Evolutionary conservation across 1,140 invertebrate species (phyloP), one percentile per base, ranked within the genome.

Genomic region (Ceratina calcarata): DNA sequence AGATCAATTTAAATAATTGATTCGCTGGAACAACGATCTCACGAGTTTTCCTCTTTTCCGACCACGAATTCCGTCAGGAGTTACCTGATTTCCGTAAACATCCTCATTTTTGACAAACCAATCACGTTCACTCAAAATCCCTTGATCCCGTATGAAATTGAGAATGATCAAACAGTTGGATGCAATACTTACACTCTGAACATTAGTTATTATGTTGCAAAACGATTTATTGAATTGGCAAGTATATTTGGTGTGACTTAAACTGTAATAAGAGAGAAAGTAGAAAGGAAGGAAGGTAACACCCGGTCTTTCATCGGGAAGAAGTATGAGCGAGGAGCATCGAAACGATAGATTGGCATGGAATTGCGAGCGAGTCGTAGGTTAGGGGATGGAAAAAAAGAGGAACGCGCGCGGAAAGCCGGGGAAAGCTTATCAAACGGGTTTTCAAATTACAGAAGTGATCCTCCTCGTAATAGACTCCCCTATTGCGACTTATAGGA

Each of bases 371-470:
- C 55, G 74, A 70, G 66, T 65, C n/a, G 75, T 53, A 65, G 60
- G 49, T 57, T 24, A 64, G 24, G 55, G 51, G 53, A 57, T 49
- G 71, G 77, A 27, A 55, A 45, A 65, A 45, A 55, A 55, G 51
- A 61, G 45, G 67, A 78, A 57, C 27, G 60, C 16, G 53, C 24
- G 49, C 10, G 0, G 69, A 20, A 49, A 62, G 55, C 16, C 53
- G 3, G 53, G 60, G 69, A 74, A 80, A 85, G 86, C 84, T 87
- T 87, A 86, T 86, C 85, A 87, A 86, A 86, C 82, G 85, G 76
- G 86, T 87, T 87, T 87, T 87, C 85, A 86, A 87, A 87, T 87
- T 87, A 87, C 86, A 87, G 82, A 84, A 84, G 85, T 87, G 86
- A 87, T 87, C 86, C 86, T 79, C 86, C 76, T 74, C 70, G 85